Base-by-base conservation (phyloP, 2,797 vertebrate species). In the Catamblyrhynchus diadema region DNA sequence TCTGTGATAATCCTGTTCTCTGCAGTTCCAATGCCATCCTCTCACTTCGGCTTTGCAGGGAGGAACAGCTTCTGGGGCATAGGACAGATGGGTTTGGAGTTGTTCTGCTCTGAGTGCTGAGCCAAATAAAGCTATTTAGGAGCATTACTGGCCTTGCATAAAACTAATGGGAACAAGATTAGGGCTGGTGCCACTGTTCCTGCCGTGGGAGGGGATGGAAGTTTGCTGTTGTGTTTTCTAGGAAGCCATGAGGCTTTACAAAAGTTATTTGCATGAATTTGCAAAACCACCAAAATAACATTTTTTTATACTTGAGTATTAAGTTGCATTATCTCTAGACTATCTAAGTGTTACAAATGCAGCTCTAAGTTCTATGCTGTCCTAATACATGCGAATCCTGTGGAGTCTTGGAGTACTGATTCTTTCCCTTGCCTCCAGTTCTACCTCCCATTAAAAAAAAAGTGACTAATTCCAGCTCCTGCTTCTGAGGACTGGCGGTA, bases 331-430 rank as follows among this genome's bases (percentile, higher is more conserved):
- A 44, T 72, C 65, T 85, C 44, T 6, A 2, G 66, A 10, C 32
- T 79, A 4, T 66, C 56, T 30, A 30, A 73, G 48, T 14, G 69
- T 75, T 80, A 35, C 12, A 88, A 80, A 73, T 27, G 30, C 39
- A 75, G 48, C 69, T 85, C 14, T 25, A 18, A 84, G 32, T 80
- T 73, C 30, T 35, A 56, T 79, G 67, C 44, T 41, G 16, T 61
- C 37, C 35, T 41, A 42, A 67, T 53, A 3, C 3, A 1, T 0
- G 0, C 13, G 27, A 66, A 45, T 73, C 47, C 69, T 30, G 0
- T 39, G 39, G 57, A 74, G n/a, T 32, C 37, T 73, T 83, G 10
- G 6, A 19, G 41, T 4, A 2, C 19, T 71, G 47, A 24, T 61
- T 65, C 37, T 39, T 86, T 53, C 44, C 44, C 22, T 75, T 56